phyloP scores from a whole-genome alignment of 2,113 vertebrate genomes.

The Rousettus leschenaultii region DNA sequence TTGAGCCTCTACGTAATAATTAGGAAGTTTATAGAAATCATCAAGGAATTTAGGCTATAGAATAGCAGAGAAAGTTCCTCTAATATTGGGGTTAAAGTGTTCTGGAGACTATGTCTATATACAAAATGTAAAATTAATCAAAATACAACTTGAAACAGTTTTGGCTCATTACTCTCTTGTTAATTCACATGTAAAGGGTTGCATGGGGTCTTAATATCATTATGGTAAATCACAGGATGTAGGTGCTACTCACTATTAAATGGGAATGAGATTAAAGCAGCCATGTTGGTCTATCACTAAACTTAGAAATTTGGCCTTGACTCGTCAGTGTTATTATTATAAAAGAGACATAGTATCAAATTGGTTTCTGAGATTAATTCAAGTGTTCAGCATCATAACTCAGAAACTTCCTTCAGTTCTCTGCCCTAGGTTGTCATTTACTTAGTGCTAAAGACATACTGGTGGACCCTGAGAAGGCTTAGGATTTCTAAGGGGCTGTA shows the following conservation, averaged over 20 bases:
- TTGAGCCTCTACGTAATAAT: not conserved
- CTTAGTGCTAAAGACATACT: not conserved
- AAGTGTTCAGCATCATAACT: not conserved
- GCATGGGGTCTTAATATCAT: not conserved
- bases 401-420: conserved; percentile 18
- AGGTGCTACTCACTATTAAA: not conserved
- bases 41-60: conserved; percentile 5
- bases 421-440: not conserved
- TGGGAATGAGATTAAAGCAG: conserved; percentile 24
- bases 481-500: not conserved
- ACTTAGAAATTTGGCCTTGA: conserved; percentile 33
- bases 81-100: not conserved
- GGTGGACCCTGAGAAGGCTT: not conserved
- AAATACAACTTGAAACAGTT: not conserved
- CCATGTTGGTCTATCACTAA: not conserved
- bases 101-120: not conserved
- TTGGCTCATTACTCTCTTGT: not conserved
- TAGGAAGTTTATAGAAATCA: conserved; percentile 13
- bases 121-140: not conserved
- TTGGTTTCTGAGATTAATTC: conserved; percentile 12
- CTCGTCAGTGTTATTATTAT: conserved; percentile 28
- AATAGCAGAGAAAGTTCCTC: not conserved
- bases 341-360: not conserved
- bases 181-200: not conserved
- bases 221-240: not conserved